Evolutionary conservation across 2,113 vertebrate species (phyloP).

Genomic region (Pomatostomus ruficeps): DNA sequence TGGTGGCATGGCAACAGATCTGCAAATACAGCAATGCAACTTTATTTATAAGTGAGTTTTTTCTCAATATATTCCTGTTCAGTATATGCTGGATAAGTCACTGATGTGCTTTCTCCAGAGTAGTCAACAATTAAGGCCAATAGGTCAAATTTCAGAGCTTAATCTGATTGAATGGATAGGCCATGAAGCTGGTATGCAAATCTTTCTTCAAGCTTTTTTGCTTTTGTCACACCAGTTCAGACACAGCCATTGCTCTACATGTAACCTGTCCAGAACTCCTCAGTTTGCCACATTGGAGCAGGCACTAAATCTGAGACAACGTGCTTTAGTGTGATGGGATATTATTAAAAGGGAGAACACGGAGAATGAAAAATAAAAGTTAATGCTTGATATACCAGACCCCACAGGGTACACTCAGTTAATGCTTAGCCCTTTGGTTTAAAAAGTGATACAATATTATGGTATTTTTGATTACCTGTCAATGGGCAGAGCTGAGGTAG

Average conservation of each 20-base stretch:
- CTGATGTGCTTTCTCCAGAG: neutral
- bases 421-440: neutral
- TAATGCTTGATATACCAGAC: neutral
- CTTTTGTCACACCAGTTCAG: neutral
- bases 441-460: neutral
- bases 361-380: neutral
- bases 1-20: conserved; percentile 16
- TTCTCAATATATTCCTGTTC: neutral
- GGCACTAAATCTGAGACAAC: neutral
- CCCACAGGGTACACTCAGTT: neutral
- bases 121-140: neutral
- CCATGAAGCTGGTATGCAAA: neutral
- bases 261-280: neutral
- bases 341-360: neutral
- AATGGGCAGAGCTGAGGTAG: neutral
- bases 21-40: neutral
- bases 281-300: neutral
- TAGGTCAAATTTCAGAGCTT: neutral
- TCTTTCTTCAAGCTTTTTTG: neutral
- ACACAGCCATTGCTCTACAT: neutral
- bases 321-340: neutral
- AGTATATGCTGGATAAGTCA: neutral
- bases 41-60: neutral
- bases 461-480: neutral
- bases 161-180: neutral